These are phyloP conservation scores for Phytoseiulus persimilis DNA, from an alignment of 2,888 invertebrate species.

Conservation along the genomic window DNA sequence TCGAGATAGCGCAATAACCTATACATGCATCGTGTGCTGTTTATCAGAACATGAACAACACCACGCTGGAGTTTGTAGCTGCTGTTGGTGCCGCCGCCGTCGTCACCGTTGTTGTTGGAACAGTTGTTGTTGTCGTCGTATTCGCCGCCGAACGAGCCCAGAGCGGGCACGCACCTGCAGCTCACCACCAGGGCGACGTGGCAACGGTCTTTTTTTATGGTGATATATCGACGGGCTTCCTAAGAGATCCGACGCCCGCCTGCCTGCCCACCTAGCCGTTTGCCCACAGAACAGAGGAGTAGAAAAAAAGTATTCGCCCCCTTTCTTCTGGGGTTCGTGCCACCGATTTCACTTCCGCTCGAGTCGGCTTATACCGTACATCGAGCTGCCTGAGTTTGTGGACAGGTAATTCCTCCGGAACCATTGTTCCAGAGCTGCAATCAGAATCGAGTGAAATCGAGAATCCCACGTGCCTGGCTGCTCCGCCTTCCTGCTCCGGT, in stretches of 20 bases:
- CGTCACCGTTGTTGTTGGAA: background rate
- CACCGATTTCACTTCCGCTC: too few species aligned
- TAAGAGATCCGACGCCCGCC: background rate
- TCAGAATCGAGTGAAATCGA: too few species aligned
- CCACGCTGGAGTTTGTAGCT: background rate
- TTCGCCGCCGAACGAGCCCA: background rate
- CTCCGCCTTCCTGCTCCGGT: too few species aligned
- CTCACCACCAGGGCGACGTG: background rate
- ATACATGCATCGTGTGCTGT: background rate
- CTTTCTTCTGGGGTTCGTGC: background rate
- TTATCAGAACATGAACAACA: background rate
- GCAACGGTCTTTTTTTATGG: slow-evolving; percentile 8
- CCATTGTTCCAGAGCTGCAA: too few species aligned
- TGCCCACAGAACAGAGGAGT: background rate
- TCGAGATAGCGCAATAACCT: background rate
- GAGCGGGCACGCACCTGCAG: background rate
- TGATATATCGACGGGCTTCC: slow-evolving; percentile 21
- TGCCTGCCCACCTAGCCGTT: background rate
- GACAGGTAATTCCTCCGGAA: too few species aligned
- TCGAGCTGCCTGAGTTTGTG: too few species aligned
- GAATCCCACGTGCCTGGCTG: too few species aligned
- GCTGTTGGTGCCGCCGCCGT: background rate
- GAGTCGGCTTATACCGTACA: too few species aligned
- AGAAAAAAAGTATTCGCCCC: background rate
- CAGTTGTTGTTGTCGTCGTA: background rate